These are phyloP conservation scores for Rhabdornis inornatus DNA, from an alignment of 2,113 vertebrate genomes.

Conservation along the genomic window DNA sequence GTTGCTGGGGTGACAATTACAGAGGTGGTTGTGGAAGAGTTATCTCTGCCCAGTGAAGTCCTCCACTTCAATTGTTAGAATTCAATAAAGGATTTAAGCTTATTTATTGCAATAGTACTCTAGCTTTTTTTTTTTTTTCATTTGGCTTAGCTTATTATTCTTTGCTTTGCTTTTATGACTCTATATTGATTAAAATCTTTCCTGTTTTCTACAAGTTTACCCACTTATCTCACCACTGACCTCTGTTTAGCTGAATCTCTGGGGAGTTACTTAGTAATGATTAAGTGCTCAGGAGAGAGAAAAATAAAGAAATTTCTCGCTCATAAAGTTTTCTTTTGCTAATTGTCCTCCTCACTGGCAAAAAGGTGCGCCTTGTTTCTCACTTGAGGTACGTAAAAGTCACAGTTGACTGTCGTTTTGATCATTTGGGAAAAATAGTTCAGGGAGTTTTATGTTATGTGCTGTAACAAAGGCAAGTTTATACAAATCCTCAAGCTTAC, in stretches of 20 bases:
- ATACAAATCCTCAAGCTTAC: not conserved
- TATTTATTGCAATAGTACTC: not conserved
- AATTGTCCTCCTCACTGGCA: not conserved
- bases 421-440: not conserved
- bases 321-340: not conserved
- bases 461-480: not conserved
- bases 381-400: not conserved
- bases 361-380: not conserved
- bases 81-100: not conserved
- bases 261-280: not conserved
- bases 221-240: not conserved
- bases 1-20: not conserved
- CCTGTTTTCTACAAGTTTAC: not conserved
- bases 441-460: not conserved
- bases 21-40: not conserved
- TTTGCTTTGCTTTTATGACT: not conserved
- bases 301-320: not conserved
- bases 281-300: not conserved
- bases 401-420: not conserved
- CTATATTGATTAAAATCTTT: not conserved
- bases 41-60: not conserved
- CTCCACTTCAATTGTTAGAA: not conserved
- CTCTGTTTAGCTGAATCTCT: not conserved
- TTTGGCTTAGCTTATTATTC: not conserved
- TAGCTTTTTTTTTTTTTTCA: not conserved